phyloP scores from a whole-genome alignment of 2,113 vertebrate species.

The Trichechus manatus region DNA sequence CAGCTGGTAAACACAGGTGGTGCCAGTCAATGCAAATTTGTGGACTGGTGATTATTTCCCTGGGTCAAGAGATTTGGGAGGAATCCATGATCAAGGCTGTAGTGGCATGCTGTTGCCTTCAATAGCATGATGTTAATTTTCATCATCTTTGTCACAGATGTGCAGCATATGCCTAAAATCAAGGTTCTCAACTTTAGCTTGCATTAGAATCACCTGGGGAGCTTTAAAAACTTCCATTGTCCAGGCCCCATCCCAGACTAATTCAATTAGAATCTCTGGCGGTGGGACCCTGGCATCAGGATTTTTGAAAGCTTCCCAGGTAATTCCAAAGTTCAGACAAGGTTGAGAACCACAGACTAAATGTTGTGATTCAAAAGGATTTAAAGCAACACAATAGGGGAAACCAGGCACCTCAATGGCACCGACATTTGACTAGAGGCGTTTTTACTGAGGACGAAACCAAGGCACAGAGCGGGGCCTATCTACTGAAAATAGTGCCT shows the following conservation, averaged over 20 bases:
- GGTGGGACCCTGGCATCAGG: background rate
- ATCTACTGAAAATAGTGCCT: no score
- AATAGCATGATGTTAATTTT: background rate
- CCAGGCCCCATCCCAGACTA: background rate
- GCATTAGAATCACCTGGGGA: constrained; percentile 26
- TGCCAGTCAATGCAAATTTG: constrained; percentile 18
- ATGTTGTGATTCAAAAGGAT: constrained; percentile 39
- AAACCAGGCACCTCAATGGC: background rate
- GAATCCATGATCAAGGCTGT: background rate
- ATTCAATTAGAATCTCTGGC: constrained; percentile 10
- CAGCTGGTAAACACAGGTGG: constrained; percentile 57
- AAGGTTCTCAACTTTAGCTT: background rate
- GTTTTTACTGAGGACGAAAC: no score
- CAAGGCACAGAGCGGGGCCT: no score
- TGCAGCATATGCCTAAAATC: constrained; percentile 57
- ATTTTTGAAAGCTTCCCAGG: constrained; percentile 9
- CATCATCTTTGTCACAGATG: constrained; percentile 54
- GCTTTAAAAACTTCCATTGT: constrained; percentile 18
- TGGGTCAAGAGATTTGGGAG: constrained; percentile 47
- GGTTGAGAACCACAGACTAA: background rate
- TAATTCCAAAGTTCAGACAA: background rate
- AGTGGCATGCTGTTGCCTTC: background rate
- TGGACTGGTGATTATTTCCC: constrained; percentile 43
- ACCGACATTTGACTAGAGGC: constrained; percentile 1
- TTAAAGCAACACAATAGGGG: background rate